Evolutionary conservation across 2,113 vertebrate genomes (phyloP).

Genomic region (Tragelaphus imberbis): DNA sequence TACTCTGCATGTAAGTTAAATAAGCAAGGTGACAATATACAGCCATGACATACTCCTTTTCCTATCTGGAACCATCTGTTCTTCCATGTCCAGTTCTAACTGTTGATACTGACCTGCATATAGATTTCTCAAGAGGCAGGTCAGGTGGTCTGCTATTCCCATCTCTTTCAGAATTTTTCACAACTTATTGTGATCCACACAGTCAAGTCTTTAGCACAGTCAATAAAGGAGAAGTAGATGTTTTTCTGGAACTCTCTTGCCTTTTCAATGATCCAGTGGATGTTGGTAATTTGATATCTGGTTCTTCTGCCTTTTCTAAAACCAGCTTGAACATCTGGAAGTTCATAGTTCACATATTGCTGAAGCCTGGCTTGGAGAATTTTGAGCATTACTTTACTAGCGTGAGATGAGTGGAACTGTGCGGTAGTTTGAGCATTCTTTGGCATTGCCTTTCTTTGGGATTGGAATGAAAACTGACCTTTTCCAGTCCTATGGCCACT

Average conservation of each 20-base stretch:
- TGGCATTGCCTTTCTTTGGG: neutral
- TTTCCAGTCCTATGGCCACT: neutral
- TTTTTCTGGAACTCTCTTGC: neutral
- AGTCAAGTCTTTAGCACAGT: neutral
- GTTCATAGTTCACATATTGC: rapidly evolving
- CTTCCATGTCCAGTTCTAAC: neutral
- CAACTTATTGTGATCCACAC: neutral
- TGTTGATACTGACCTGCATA: neutral
- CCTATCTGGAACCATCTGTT: neutral
- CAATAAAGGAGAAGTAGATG: neutral
- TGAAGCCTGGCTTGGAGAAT: neutral
- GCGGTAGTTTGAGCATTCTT: neutral
- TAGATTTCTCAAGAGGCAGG: neutral
- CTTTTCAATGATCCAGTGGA: rapidly evolving
- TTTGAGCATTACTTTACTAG: neutral
- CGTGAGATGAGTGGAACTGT: neutral
- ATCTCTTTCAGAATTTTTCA: neutral
- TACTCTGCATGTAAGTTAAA: neutral
- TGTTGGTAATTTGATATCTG: neutral
- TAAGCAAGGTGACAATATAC: neutral
- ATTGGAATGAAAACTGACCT: neutral
- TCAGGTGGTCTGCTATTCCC: neutral
- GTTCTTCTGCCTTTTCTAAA: neutral
- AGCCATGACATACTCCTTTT: neutral
- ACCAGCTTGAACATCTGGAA: neutral